phyloP scores from a whole-genome alignment of 2,113 vertebrate genomes.

The Nicator chloris region DNA sequence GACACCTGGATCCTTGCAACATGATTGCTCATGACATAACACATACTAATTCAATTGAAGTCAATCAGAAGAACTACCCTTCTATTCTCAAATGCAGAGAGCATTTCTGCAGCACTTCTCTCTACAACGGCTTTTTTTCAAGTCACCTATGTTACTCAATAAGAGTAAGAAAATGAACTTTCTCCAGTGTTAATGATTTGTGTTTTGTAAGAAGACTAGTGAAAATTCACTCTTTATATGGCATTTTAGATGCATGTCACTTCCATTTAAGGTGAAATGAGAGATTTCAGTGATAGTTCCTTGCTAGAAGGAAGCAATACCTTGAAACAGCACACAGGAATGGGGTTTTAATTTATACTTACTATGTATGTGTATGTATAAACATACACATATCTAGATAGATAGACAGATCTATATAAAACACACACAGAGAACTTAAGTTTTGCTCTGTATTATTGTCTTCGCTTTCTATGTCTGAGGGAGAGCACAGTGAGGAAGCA shows the following conservation, averaged over 20 bases:
- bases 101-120: neutral
- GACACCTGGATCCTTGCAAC: neutral
- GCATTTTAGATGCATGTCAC: neutral
- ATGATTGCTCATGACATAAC: neutral
- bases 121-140: neutral
- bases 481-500: neutral
- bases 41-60: neutral
- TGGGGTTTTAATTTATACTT: neutral
- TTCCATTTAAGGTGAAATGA: neutral
- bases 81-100: neutral
- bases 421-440: accelerated
- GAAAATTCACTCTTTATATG: neutral
- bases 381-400: accelerated
- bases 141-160: neutral
- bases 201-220: neutral
- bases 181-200: neutral
- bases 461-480: neutral
- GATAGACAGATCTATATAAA: accelerated
- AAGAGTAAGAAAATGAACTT: neutral
- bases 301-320: neutral
- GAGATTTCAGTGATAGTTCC: neutral
- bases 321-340: neutral
- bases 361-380: accelerated
- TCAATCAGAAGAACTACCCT: neutral
- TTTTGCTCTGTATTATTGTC: neutral